These are phyloP conservation scores for Microplitis deprimator DNA, from an alignment of 2,888 invertebrate genomes.

Conservation along the genomic window DNA sequence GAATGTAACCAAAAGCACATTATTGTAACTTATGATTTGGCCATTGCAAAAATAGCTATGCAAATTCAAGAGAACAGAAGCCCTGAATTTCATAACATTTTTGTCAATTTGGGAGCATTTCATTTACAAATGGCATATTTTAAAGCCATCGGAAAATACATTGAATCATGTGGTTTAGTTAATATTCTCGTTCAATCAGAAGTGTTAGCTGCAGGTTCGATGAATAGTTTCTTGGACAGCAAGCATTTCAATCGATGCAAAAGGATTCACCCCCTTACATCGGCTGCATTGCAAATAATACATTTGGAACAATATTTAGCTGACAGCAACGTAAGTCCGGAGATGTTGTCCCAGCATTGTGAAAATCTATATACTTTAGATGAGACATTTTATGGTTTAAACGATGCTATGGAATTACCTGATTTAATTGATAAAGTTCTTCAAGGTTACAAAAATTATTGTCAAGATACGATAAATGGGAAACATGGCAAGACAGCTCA, in stretches of 20 bases:
- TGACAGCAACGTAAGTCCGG: no score
- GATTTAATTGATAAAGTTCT: not conserved
- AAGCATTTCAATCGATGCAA: slow-evolving; percentile 66
- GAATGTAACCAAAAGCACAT: slow-evolving; percentile 13
- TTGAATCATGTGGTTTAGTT: slow-evolving; percentile 59
- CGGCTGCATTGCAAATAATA: slow-evolving; percentile 56
- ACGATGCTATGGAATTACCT: not conserved
- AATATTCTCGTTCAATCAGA: slow-evolving; percentile 60
- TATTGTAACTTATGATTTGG: slow-evolving; percentile 29
- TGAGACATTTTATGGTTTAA: not conserved
- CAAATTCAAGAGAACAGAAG: slow-evolving; percentile 44
- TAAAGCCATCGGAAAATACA: slow-evolving; percentile 61
- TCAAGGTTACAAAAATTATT: slow-evolving; percentile 50
- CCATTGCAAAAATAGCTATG: slow-evolving; percentile 26
- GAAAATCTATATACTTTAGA: slow-evolving; percentile 7
- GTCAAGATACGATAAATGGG: slow-evolving; percentile 45
- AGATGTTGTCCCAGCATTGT: no score
- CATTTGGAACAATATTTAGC: slow-evolving; percentile 58
- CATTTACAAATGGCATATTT: slow-evolving; percentile 57
- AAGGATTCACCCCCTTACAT: slow-evolving; percentile 58
- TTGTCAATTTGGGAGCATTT: slow-evolving; percentile 64
- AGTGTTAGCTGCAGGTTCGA: slow-evolving; percentile 59
- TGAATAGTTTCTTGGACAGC: slow-evolving; percentile 59
- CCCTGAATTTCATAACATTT: slow-evolving; percentile 60
- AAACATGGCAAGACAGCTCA: slow-evolving; percentile 49